Base-by-base conservation (phyloP, 2,113 vertebrate species). In the Catharus minimus region DNA sequence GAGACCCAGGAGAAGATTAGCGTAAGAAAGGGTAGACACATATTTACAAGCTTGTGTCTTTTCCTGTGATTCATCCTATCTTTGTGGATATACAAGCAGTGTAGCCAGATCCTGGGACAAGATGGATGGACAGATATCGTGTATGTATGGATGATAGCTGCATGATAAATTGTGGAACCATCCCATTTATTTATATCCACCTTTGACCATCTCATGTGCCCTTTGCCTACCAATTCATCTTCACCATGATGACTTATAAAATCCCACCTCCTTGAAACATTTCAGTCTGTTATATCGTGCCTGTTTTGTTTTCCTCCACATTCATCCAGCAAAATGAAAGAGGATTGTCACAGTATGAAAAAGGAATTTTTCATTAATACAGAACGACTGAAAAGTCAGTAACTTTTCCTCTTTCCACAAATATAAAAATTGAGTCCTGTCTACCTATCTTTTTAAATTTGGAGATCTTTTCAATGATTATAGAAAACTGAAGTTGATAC, bases 131-230 rank as follows among this genome's bases (percentile, higher is more conserved):
- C 50, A 91, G 84, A 93, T 95, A 95, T 38, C 2, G 1, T 43
- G 24, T 86, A 66, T 16, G 47, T 71, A 44, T 11, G 44, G 56
- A 60, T 5, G 85, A 95, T 83, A 91, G 79, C 88, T 47, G 44
- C 39, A 33, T 80, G 88, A 95, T 86, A 89, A 95, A 95, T 77
- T 67, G 72, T 62, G 32, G 68, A 89, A 89, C 33, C 11, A 82
- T 81, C 64, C 20, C 82, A 67, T 64, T 92, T 95, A 94, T 92
- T 94, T 96, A 95, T 89, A 86, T 46, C 86, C 93, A 95, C 93
- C 93, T 95, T 95, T 96, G 95, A 95, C 93, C 89, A 82, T 15
- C 71, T 93, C 78, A 69, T 41, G 62, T 91, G 81, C 84, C 91
- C 87, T 96, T 92, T 95, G 81, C 50, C 74, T 84, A 68, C 77